phyloP scores from a whole-genome alignment of 2,113 vertebrate species.

The Mustelus asterias region DNA sequence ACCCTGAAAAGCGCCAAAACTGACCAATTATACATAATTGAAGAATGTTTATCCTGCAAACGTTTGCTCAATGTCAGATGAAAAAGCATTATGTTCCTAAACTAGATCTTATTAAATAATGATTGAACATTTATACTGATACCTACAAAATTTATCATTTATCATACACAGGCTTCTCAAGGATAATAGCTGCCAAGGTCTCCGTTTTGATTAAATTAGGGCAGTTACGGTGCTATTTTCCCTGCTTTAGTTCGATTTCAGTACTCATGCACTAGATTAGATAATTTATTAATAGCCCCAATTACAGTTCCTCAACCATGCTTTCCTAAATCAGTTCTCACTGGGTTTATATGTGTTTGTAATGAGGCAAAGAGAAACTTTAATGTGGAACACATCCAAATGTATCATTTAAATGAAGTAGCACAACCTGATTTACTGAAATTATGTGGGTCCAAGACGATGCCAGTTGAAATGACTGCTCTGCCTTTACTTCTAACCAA shows the following conservation, averaged over 20 bases:
- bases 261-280: not conserved
- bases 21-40: not conserved
- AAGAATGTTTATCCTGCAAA: not conserved
- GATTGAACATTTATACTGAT: not conserved
- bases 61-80: not conserved
- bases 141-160: not conserved
- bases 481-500: not conserved
- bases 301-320: not conserved
- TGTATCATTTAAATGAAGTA: not conserved
- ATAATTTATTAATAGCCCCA: not conserved
- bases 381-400: not conserved
- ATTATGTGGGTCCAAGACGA: not conserved
- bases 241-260: not conserved
- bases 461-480: not conserved
- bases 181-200: not conserved
- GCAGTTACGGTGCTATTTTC: not conserved
- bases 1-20: not conserved
- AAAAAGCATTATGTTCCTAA: not conserved
- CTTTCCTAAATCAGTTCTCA: not conserved
- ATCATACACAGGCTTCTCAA: not conserved
- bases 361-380: not conserved
- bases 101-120: not conserved
- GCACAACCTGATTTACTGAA: not conserved
- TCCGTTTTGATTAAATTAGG: not conserved
- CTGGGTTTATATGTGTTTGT: no score